Conservation (phyloP, 2,797 vertebrate genomes). For the Sciurus carolinensis region DNA sequence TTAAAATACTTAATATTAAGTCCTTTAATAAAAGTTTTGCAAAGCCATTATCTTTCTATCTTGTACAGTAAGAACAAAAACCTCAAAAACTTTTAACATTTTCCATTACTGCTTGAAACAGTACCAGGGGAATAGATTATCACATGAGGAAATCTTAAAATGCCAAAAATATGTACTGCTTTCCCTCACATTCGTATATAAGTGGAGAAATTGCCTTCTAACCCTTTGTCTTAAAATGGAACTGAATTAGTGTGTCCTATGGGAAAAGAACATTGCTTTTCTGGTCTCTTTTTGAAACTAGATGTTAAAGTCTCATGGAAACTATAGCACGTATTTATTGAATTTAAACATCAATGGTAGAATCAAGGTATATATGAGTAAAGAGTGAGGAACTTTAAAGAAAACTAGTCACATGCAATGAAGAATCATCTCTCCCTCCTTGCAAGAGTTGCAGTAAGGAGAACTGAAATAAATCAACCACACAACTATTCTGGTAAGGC, state of each 20-base stretch:
- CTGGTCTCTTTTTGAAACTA: background rate
- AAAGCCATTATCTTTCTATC: background rate
- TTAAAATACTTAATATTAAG: background rate
- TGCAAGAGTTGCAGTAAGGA: background rate
- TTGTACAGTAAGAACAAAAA: background rate
- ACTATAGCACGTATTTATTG: background rate
- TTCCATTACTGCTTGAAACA: constrained; percentile 6
- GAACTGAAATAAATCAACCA: constrained; percentile 33
- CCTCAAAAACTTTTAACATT: constrained; percentile 13
- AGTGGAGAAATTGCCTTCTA: background rate
- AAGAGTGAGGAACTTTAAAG: constrained; percentile 41
- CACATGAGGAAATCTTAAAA: constrained; percentile 52
- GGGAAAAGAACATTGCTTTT: background rate
- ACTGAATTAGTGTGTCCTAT: background rate
- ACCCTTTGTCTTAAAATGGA: background rate
- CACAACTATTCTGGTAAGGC: background rate
- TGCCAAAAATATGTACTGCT: background rate
- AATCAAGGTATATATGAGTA: constrained; percentile 36
- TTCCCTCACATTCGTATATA: background rate
- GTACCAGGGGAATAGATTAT: background rate
- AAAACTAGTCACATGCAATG: background rate
- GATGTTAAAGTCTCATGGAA: background rate
- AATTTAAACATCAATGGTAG: constrained; percentile 14
- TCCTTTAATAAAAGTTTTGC: background rate
- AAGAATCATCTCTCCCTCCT: background rate